phyloP scores from a whole-genome alignment of 2,113 vertebrate species.

The Chaetodon trifascialis region DNA sequence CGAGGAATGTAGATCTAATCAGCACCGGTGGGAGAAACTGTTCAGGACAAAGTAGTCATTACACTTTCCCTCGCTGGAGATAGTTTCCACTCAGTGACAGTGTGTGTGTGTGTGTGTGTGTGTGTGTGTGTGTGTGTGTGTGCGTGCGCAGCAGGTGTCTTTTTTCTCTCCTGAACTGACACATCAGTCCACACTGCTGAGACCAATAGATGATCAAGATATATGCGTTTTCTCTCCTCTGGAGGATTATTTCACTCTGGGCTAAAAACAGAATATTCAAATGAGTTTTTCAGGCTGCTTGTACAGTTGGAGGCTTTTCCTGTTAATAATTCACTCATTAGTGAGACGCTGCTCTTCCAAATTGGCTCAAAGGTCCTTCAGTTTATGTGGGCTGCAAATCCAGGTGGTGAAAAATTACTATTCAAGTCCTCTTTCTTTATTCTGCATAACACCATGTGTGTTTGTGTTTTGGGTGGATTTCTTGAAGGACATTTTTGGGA shows the following conservation, averaged over 20 bases:
- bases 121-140: not conserved
- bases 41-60: slow-evolving; percentile 37
- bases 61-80: slow-evolving; percentile 15
- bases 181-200: not conserved
- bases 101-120: not conserved
- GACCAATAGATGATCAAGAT: not conserved
- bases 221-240: not conserved
- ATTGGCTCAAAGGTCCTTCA: not conserved
- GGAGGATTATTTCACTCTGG: not conserved
- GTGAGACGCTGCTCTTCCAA: not conserved
- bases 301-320: not conserved
- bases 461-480: not conserved
- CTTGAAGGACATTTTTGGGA: not conserved
- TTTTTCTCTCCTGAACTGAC: not conserved
- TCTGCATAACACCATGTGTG: not conserved
- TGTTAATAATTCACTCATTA: slow-evolving; percentile 9
- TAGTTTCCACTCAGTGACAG: not conserved
- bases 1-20: slow-evolving; percentile 53
- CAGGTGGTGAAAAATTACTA: not conserved
- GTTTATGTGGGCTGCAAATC: not conserved
- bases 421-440: not conserved
- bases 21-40: slow-evolving; percentile 28
- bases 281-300: not conserved
- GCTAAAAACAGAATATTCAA: slow-evolving; percentile 10
- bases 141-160: slow-evolving; percentile 12